Evolutionary conservation across 2,113 vertebrate genomes (phyloP), one percentile per base, ranked within the genome.

Genomic region (Alouatta palliata): DNA sequence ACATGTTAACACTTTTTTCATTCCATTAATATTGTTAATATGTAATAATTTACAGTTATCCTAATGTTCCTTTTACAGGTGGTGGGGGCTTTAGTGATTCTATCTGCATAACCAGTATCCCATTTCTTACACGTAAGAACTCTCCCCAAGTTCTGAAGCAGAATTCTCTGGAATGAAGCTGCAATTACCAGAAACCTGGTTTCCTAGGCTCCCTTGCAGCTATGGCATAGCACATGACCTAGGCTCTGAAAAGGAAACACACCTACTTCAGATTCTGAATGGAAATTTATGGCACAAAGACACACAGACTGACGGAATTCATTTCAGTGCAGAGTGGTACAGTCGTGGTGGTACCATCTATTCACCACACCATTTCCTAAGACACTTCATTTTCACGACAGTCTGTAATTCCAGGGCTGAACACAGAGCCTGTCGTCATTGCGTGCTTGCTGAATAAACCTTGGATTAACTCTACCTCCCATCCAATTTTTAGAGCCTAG

Each of bases 321-420:
- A 79, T 16, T 23, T 45, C 45, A 68, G 8, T 17, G 25, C 66
- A 77, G 17, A 37, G 43, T 2, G 13, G 20, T 27, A 9, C 27
- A 6, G 11, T 0, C 1, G 1, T 58, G 27, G 9, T 9, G 20
- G 30, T 0, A 23, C 32, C 49, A 19, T 37, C 37, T 37, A 43
- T 35, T 70, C 93, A 49, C 27, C 2, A 71, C 76, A 21, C 27
- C 43, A 4, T 77, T 47, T 19, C 75, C 14, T 32, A 45, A 32
- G 43, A 77, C 27, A 77, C 43, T 77, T 43, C 0, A 43, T 32
- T 32, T 76, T 27, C 43, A 30, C 19, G 43, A 76, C 27, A 30
- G 27, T 76, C 43, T 52, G 19, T 6, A 27, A 6, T 52, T 16
- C 35, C 37, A 37, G 21, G 2, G 7, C 23, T 66, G 5, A 37